Conservation (phyloP, 2,113 vertebrate species). For the Otolemur garnettii region DNA sequence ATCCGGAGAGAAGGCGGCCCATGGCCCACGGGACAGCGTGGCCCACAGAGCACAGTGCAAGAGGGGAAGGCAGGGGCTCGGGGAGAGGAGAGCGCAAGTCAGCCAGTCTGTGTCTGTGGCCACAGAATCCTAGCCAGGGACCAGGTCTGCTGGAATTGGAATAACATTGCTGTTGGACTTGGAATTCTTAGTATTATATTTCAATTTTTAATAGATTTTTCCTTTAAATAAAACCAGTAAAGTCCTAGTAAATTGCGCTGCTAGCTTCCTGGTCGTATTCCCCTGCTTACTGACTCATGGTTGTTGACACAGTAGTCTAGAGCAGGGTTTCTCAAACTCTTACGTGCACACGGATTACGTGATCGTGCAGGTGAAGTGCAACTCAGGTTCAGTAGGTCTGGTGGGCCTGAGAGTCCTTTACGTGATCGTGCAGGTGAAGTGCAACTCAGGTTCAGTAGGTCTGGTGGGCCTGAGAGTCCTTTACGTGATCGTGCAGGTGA, state of each 20-base stretch:
- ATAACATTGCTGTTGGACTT: neutral
- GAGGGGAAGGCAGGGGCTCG: fast-evolving
- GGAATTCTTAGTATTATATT: neutral
- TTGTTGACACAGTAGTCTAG: neutral
- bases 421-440: neutral
- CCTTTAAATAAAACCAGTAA: constrained; percentile 17
- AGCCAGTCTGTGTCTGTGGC: neutral
- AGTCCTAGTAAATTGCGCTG: neutral
- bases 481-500: too few species aligned
- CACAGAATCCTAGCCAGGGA: fast-evolving
- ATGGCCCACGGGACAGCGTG: neutral
- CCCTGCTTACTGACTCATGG: neutral
- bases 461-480: too few species aligned
- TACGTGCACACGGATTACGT: neutral
- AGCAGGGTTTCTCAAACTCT: neutral
- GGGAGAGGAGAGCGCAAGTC: fast-evolving
- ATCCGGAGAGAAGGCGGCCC: neutral
- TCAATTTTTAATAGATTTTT: constrained; percentile 15
- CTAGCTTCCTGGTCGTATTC: neutral
- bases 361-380: neutral
- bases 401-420: neutral
- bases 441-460: neutral
- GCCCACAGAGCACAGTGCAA: neutral
- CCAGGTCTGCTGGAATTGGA: neutral
- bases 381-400: neutral